Conservation (phyloP, 1,140 invertebrate genomes). For the Cherax quadricarinatus region DNA sequence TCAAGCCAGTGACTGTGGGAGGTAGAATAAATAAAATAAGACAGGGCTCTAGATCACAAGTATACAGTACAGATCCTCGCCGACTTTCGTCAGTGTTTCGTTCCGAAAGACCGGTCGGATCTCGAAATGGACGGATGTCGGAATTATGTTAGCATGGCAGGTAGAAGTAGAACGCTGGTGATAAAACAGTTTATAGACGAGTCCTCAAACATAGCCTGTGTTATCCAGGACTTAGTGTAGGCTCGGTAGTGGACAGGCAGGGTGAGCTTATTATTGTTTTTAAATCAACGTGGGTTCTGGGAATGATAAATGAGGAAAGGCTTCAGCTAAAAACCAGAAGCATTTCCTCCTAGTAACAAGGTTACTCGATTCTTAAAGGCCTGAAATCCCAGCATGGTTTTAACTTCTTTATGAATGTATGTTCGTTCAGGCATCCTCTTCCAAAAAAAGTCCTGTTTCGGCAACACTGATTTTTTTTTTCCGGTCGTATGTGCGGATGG, state of each 20-base stretch:
- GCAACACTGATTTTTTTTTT: slow-evolving; percentile 77
- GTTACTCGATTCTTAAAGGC: slow-evolving; percentile 77
- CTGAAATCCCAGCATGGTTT: slow-evolving; percentile 77
- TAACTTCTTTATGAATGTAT: slow-evolving; percentile 76
- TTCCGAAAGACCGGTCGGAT: no score
- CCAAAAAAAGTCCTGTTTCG: slow-evolving; percentile 77
- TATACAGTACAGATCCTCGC: no score
- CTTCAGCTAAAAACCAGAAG: slow-evolving; percentile 77
- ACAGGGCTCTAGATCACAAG: no score
- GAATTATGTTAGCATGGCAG: no score
- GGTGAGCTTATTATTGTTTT: slow-evolving; percentile 49
- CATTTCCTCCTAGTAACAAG: slow-evolving; percentile 77
- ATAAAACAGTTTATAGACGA: neutral
- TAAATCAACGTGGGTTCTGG: slow-evolving; percentile 76
- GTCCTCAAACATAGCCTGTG: neutral
- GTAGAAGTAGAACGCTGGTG: no score
- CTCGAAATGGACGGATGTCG: no score
- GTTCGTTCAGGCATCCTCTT: slow-evolving; percentile 78
- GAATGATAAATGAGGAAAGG: slow-evolving; percentile 77
- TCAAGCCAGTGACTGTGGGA: no score
- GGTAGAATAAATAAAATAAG: no score
- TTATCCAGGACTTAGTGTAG: neutral
- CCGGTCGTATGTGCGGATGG: no score
- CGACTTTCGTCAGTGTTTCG: no score
- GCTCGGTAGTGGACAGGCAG: neutral